phyloP scores from a whole-genome alignment of 2,888 invertebrate species.

The Volucella inanis region DNA sequence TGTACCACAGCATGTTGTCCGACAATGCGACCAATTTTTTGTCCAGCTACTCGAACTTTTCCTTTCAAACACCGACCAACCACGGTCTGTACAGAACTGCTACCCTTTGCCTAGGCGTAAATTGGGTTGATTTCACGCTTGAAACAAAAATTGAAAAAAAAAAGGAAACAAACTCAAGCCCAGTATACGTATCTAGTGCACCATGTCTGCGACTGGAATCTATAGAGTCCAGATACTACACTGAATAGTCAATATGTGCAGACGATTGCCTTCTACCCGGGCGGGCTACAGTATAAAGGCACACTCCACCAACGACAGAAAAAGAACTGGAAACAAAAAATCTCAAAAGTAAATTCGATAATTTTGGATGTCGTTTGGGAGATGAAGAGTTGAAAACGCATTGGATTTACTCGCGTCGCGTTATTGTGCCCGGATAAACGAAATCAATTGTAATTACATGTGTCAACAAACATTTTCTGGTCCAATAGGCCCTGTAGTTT shows the following conservation, averaged over 20 bases:
- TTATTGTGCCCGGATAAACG: conserved; percentile 75
- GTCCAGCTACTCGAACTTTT: conserved; percentile 40
- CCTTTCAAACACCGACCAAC: conserved; percentile 34
- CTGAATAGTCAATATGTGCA: conserved; percentile 47
- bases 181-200: conserved; percentile 31
- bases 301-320: conserved; percentile 12
- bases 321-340: background rate
- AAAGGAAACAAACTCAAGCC: background rate
- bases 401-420: conserved; percentile 55
- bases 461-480: conserved; percentile 82
- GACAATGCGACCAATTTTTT: conserved; percentile 60
- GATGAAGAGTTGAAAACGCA: background rate
- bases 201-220: conserved; percentile 52
- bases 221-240: background rate
- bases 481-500: conserved; percentile 36
- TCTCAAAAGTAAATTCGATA: conserved; percentile 19
- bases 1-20: conserved; percentile 60
- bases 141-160: conserved; percentile 37
- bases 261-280: conserved; percentile 49
- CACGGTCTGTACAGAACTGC: background rate
- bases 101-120: conserved; percentile 55
- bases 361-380: conserved; percentile 18
- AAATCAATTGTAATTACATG: conserved; percentile 83
- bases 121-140: conserved; percentile 70
- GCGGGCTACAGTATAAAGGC: background rate